Percentiles rank a stretch among this genome's conserved stretches.
phyloP scores from a whole-genome alignment of 2,113 vertebrate species.

The Narcine bancroftii region DNA sequence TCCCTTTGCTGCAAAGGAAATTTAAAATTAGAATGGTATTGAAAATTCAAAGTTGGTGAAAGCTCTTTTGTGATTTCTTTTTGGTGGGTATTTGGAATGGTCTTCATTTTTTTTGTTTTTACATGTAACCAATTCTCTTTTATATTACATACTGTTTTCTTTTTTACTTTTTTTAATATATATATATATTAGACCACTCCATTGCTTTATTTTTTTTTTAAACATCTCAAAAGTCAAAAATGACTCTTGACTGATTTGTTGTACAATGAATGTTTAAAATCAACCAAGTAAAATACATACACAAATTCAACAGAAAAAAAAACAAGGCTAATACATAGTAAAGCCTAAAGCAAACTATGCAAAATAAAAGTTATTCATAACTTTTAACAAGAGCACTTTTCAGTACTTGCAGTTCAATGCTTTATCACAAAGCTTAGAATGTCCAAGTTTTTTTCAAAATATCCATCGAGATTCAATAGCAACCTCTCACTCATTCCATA shows the following conservation, averaged over 20 bases:
- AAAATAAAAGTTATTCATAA: conserved; percentile 64
- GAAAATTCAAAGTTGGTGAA: conserved; percentile 56
- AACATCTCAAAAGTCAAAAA: conserved; percentile 81
- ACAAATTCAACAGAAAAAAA: conserved; percentile 70
- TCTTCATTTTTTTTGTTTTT: conserved; percentile 53
- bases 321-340: conserved; percentile 75
- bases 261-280: conserved; percentile 91
- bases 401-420: conserved; percentile 34
- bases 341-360: conserved; percentile 76
- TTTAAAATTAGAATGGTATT: conserved; percentile 69
- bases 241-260: conserved; percentile 84
- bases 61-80: conserved; percentile 25
- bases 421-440: conserved; percentile 36
- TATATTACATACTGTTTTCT: conserved; percentile 44
- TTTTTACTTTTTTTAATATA: conserved; percentile 57
- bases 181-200: conserved; percentile 78
- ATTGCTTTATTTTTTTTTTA: conserved; percentile 84
- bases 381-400: conserved; percentile 43
- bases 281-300: conserved; percentile 93
- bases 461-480: conserved; percentile 70
- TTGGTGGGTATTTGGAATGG: conserved; percentile 65
- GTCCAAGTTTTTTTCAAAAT: conserved; percentile 66
- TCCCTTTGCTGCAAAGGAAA: conserved; percentile 50
- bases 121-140: conserved; percentile 40
- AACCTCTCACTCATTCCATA: conserved; percentile 63